Base-by-base conservation (phyloP, 2,888 invertebrate species). In the Melanargia galathea region DNA sequence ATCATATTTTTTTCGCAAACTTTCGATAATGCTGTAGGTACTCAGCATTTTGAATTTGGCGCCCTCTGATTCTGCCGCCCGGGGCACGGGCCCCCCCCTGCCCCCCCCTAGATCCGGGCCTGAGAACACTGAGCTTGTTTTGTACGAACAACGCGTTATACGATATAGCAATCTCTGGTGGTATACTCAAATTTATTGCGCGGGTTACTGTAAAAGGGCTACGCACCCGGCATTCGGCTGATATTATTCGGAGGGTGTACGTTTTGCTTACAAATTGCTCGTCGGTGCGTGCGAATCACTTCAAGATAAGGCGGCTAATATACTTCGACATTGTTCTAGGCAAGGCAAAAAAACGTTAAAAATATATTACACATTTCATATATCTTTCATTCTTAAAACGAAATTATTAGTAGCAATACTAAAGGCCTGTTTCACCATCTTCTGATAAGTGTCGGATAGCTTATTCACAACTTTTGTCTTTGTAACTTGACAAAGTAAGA, bases 241-340 rank as follows among this genome's bases (percentile, higher is more conserved):
- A 82, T 86, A 83, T 86, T 83, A 84, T 86, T 85, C 80, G 79
- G 79, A 71, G 74, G 79, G 83, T 84, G 81, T 86, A 80, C 83
- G 87, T 85, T 88, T 90, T 89, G 89, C 88, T 84, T 89, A 87
- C 88, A 89, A 90, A 90, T 90, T 87, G 86, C 79, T 81, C 75
- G 77, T 75, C 75, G 80, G 85, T 78, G 85, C 84, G 84, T 84
- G 87, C 82, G 71, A 75, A 77, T 77, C 75, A 73, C 74, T 75
- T 54, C 56, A 61, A 65, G 67, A 67, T 67, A 67, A 67, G 62
- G 43, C 54, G 16, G 30, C 45, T 86, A 84, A 88, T 87, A 86
- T 84, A 82, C 80, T 81, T 62, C 75, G 48, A 45, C 48, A 58
- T 55, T 59, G 79, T 82, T 84, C 81, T 78, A n/a, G 71, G 75